A percentile compares a stretch with the other conserved stretches of the same genome.
phyloP scores from a whole-genome alignment of 2,797 vertebrate species.

The Sphenopsis melanotis region DNA sequence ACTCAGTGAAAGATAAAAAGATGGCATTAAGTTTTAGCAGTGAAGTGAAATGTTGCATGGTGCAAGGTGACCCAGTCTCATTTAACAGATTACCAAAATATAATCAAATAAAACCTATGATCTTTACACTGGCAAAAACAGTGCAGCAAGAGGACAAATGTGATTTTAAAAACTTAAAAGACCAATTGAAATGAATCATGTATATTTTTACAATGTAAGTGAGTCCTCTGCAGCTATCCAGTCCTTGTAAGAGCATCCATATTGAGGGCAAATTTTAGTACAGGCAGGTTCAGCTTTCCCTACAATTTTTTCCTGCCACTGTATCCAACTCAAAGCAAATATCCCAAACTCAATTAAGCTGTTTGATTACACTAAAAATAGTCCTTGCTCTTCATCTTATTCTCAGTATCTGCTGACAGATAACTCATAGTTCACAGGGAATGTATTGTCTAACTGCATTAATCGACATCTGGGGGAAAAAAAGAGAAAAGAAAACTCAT shows the following conservation, averaged over 20 bases:
- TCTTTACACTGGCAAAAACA: slow-evolving; percentile 68
- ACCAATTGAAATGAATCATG: slow-evolving; percentile 60
- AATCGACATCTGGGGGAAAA: not conserved
- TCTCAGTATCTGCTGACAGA: not conserved
- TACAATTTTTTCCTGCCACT: not conserved
- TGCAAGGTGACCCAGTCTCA: slow-evolving; percentile 70
- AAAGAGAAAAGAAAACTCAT: not conserved
- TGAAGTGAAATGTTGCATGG: slow-evolving; percentile 64
- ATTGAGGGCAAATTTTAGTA: not conserved
- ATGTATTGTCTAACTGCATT: not conserved
- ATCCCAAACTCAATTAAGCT: not conserved
- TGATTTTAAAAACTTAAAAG: slow-evolving; percentile 63
- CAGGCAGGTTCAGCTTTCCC: not conserved
- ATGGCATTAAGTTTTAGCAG: slow-evolving; percentile 74
- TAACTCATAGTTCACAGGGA: not conserved
- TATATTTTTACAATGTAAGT: not conserved
- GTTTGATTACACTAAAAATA: slow-evolving; percentile 19
- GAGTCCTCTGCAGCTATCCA: not conserved
- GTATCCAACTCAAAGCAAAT: slow-evolving; percentile 6
- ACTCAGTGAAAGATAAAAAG: slow-evolving; percentile 71
- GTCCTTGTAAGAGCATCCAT: not conserved
- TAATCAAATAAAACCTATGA: slow-evolving; percentile 73
- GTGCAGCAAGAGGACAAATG: slow-evolving; percentile 58
- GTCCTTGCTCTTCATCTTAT: not conserved
- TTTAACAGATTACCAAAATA: slow-evolving; percentile 73